phyloP scores from a whole-genome alignment of 2,113 vertebrate genomes.

The Hippocampus comes region DNA sequence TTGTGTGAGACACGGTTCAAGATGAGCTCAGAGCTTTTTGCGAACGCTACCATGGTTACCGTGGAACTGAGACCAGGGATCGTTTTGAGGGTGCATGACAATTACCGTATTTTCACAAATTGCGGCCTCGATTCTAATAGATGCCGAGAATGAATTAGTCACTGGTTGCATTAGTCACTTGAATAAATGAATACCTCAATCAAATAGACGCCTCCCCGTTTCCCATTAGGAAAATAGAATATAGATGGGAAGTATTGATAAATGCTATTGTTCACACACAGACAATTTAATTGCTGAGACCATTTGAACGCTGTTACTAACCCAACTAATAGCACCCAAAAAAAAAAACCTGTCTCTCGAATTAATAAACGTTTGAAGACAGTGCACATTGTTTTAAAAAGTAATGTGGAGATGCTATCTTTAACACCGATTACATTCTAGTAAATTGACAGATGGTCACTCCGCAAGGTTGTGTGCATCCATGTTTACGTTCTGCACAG shows the following conservation, averaged over 20 bases:
- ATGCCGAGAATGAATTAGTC: not conserved
- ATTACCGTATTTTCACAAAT: not conserved
- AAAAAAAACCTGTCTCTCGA: not conserved
- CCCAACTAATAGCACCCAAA: not conserved
- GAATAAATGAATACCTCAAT: not conserved
- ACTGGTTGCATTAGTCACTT: not conserved
- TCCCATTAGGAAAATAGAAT: not conserved
- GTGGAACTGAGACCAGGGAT: constrained; percentile 6
- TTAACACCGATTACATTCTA: too few species aligned
- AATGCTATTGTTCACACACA: not conserved
- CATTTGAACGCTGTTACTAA: not conserved
- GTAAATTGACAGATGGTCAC: too few species aligned
- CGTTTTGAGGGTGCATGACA: not conserved
- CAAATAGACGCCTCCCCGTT: not conserved
- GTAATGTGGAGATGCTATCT: too few species aligned
- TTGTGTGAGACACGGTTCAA: constrained; percentile 3
- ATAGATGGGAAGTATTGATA: too few species aligned
- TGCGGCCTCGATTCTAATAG: not conserved
- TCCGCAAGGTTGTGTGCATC: too few species aligned
- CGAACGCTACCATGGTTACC: constrained; percentile 41
- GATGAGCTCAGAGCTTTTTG: constrained; percentile 60
- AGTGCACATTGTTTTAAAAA: not conserved
- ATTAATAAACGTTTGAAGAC: not conserved
- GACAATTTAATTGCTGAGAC: not conserved
- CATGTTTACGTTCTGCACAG: too few species aligned